These are phyloP conservation scores for Xestia ashworthii DNA, from an alignment of 2,888 invertebrate species.

Conservation along the genomic window DNA sequence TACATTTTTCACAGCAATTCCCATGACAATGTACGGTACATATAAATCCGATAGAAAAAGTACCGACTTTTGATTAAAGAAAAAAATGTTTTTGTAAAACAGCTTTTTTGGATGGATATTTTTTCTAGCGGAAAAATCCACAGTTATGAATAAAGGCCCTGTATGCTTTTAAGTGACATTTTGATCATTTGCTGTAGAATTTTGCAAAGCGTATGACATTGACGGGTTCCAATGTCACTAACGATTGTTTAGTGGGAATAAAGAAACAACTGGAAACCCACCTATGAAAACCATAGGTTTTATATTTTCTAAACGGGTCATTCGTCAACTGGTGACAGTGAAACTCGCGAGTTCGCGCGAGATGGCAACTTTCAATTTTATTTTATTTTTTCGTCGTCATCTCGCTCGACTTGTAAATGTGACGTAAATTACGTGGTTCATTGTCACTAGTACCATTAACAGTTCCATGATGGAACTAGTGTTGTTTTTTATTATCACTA, in stretches of 20 bases:
- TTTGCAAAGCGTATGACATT: no score
- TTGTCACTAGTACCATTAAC: no score
- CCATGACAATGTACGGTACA: slow-evolving; percentile 52
- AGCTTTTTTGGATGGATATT: neutral
- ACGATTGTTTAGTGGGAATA: neutral
- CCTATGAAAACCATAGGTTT: neutral
- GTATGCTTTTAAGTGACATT: neutral
- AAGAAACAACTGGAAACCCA: neutral
- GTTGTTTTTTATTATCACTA: no score
- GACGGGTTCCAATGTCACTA: neutral
- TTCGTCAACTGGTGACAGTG: no score
- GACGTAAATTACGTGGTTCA: no score
- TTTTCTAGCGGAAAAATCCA: neutral
- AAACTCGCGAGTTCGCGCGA: no score
- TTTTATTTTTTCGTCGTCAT: no score
- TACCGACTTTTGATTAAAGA: slow-evolving; percentile 10
- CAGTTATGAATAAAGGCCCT: neutral
- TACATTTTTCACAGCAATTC: slow-evolving; percentile 58
- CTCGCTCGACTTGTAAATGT: no score
- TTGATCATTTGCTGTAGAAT: neutral
- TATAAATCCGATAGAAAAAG: slow-evolving; percentile 43
- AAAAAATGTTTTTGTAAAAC: slow-evolving; percentile 34
- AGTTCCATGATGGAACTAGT: no score
- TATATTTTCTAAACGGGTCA: neutral
- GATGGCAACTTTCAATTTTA: no score